phyloP scores from a whole-genome alignment of 2,888 invertebrate genomes.

The Folsomia manolachei region DNA sequence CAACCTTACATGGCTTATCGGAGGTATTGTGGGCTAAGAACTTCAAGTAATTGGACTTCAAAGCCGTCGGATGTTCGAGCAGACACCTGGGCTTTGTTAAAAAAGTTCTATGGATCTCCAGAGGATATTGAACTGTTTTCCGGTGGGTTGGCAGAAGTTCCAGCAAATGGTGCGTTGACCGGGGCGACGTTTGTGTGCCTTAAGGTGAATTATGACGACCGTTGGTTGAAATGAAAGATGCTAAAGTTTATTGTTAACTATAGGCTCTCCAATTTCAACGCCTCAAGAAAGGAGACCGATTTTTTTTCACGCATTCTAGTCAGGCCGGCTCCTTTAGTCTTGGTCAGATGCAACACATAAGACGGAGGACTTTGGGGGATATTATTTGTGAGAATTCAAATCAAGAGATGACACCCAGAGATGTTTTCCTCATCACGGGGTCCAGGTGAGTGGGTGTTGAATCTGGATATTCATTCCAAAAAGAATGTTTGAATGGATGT shows the following conservation, averaged over 20 bases:
- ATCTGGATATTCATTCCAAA: no score
- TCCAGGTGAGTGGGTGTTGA: no score
- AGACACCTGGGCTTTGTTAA: slow-evolving; percentile 38
- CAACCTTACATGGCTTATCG: neutral
- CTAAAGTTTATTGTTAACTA: no score
- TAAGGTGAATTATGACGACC: slow-evolving; percentile 56
- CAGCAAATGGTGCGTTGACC: slow-evolving; percentile 73
- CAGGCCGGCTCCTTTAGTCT: slow-evolving; percentile 41
- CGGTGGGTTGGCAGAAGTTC: slow-evolving; percentile 77
- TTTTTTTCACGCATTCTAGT: slow-evolving; percentile 43
- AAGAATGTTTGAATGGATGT: no score
- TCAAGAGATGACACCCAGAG: slow-evolving; percentile 42
- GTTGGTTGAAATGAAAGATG: no score
- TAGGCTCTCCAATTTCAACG: slow-evolving; percentile 54
- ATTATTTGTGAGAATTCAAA: slow-evolving; percentile 47
- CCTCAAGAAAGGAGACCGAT: slow-evolving; percentile 45
- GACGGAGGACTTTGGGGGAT: slow-evolving; percentile 43
- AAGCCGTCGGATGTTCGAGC: slow-evolving; percentile 37
- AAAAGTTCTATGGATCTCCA: slow-evolving; percentile 37
- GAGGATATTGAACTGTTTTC: slow-evolving; percentile 77
- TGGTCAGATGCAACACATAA: slow-evolving; percentile 45
- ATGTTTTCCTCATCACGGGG: no score
- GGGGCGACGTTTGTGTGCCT: slow-evolving; percentile 86
- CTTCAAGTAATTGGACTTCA: slow-evolving; percentile 23
- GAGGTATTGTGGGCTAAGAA: neutral